Evolutionary conservation across 2,797 vertebrate genomes (phyloP).

Genomic region (Podargus strigoides): DNA sequence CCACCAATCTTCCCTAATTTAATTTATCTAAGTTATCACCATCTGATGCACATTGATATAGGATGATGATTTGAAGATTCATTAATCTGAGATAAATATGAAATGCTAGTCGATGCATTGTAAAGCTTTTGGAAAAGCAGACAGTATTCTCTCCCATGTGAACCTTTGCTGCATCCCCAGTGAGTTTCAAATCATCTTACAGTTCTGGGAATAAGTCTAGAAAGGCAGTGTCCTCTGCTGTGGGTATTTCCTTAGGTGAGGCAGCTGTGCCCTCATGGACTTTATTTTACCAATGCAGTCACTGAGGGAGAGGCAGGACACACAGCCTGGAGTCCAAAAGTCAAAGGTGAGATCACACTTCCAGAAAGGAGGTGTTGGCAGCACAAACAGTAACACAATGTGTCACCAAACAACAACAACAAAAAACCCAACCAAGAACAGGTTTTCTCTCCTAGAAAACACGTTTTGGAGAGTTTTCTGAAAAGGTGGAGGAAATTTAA

Average conservation of each 20-base stretch:
- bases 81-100: background rate
- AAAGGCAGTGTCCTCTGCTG: accelerated
- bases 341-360: background rate
- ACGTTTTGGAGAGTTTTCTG: background rate
- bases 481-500: background rate
- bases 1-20: background rate
- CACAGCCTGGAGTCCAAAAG: background rate
- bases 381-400: background rate
- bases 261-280: background rate
- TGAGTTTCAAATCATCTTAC: background rate
- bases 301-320: background rate
- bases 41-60: background rate
- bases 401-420: background rate
- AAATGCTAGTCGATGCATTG: background rate
- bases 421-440: background rate
- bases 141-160: background rate
- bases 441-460: background rate
- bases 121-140: background rate
- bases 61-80: background rate
- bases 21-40: background rate
- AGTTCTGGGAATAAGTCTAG: background rate
- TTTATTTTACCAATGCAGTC: background rate
- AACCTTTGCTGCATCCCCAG: background rate
- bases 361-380: background rate
- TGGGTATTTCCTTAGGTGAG: background rate